phyloP scores from a whole-genome alignment of 2,797 vertebrate species.

The Sus cebifrons region DNA sequence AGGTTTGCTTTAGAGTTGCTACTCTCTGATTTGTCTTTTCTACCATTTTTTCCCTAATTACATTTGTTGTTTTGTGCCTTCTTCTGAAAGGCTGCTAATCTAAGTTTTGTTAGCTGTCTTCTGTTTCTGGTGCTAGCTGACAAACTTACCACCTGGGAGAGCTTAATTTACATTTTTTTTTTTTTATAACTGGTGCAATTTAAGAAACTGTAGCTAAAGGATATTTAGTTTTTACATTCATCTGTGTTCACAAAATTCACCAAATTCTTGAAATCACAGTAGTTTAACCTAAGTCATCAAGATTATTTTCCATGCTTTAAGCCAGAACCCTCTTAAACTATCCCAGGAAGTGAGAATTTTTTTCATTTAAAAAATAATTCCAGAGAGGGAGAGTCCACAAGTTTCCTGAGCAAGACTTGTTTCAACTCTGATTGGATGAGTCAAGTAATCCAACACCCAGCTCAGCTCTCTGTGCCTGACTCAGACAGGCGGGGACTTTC shows the following conservation, averaged over 20 bases:
- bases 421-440: constrained; percentile 51
- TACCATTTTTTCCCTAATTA: neutral
- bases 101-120: constrained; percentile 62
- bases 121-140: constrained; percentile 57
- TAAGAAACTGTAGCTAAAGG: constrained; percentile 55
- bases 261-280: constrained; percentile 66
- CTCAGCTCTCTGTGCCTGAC: neutral
- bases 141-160: constrained; percentile 61
- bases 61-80: neutral
- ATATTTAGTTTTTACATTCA: constrained; percentile 67
- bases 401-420: constrained; percentile 57
- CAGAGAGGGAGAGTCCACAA: constrained; percentile 74
- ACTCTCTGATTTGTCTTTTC: constrained; percentile 18
- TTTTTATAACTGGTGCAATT: constrained; percentile 64
- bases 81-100: constrained; percentile 23
- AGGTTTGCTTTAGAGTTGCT: neutral
- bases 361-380: constrained; percentile 74
- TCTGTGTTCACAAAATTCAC: neutral
- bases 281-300: constrained; percentile 64
- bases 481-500: constrained; percentile 2
- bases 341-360: constrained; percentile 76
- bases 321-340: constrained; percentile 60
- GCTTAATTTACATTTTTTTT: constrained; percentile 56
- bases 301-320: constrained; percentile 67
- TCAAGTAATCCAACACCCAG: constrained; percentile 2